These are phyloP conservation scores for Drosophila incognita DNA, from an alignment of 2,888 invertebrate genomes.

Conservation along the genomic window DNA sequence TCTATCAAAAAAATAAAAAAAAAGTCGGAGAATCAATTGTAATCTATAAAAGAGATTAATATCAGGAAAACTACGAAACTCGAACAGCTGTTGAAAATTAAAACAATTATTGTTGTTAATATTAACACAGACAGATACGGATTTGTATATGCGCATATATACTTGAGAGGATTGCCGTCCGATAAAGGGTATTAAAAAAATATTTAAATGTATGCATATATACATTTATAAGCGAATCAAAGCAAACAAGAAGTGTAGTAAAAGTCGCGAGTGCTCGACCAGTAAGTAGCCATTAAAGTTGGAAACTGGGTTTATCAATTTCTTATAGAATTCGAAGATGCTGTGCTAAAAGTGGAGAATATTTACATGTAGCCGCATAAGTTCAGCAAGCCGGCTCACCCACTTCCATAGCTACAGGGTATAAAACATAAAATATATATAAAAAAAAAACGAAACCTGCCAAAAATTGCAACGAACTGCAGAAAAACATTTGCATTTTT, in stretches of 20 bases:
- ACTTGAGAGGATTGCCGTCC: neutral
- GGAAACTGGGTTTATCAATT: neutral
- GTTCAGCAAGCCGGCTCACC: neutral
- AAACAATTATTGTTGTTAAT: slow-evolving; percentile 11
- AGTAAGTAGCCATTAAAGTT: neutral
- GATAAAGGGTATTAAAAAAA: slow-evolving; percentile 7
- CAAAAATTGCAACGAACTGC: slow-evolving; percentile 61
- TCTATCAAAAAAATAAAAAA: neutral
- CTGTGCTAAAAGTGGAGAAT: neutral
- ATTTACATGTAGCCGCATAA: neutral
- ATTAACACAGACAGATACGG: slow-evolving; percentile 6
- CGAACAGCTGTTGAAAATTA: slow-evolving; percentile 4
- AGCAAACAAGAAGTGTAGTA: neutral
- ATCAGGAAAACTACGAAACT: neutral
- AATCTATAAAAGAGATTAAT: slow-evolving; percentile 1
- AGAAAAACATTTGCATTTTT: slow-evolving; percentile 75
- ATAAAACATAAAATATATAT: slow-evolving; percentile 13
- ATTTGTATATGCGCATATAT: neutral
- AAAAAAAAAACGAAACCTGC: slow-evolving; percentile 52
- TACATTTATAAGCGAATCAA: neutral
- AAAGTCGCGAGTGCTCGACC: neutral
- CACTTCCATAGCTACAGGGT: slow-evolving; percentile 12
- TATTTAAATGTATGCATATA: neutral
- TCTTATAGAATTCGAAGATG: neutral
- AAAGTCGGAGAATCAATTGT: neutral